Evolutionary conservation across 64 coral and sea anemone species (phyloP).

Genomic region (Montipora cactus): DNA sequence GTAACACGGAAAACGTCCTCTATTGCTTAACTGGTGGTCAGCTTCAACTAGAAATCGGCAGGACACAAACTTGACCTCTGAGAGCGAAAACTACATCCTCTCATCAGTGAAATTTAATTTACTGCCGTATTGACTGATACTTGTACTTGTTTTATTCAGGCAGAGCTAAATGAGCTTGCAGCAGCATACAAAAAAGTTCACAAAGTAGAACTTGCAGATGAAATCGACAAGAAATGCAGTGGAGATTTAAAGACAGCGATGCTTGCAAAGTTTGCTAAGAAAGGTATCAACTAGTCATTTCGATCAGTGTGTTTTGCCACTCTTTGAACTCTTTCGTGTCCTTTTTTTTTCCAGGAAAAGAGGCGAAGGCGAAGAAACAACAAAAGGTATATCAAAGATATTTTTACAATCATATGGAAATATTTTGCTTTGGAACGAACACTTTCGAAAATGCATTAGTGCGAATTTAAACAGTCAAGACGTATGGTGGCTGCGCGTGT

Average conservation of each 20-base stretch:
- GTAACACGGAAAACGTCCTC: no score
- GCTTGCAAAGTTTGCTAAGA: conserved; percentile 54
- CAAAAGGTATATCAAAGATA: conserved; percentile 8
- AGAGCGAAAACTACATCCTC: background rate
- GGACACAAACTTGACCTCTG: no score
- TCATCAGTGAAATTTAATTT: background rate
- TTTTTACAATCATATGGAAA: background rate
- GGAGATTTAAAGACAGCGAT: conserved; percentile 71
- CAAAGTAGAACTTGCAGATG: conserved; percentile 70
- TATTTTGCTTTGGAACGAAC: no score
- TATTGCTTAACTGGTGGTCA: no score
- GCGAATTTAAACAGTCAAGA: background rate
- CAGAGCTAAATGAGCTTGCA: conserved; percentile 41
- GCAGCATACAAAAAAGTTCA: conserved; percentile 67
- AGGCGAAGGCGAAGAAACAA: conserved; percentile 16
- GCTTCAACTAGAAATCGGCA: no score
- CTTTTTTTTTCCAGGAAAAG: background rate
- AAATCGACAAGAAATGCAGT: conserved; percentile 81
- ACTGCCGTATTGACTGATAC: background rate
- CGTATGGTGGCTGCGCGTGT: no score
- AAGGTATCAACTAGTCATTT: conserved; percentile 14
- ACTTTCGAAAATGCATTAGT: background rate
- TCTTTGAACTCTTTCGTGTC: background rate
- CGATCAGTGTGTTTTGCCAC: no score
- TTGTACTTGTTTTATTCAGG: conserved; percentile 25